Conservation (phyloP, 2,113 vertebrate species). For the Ceyx melanurus region DNA sequence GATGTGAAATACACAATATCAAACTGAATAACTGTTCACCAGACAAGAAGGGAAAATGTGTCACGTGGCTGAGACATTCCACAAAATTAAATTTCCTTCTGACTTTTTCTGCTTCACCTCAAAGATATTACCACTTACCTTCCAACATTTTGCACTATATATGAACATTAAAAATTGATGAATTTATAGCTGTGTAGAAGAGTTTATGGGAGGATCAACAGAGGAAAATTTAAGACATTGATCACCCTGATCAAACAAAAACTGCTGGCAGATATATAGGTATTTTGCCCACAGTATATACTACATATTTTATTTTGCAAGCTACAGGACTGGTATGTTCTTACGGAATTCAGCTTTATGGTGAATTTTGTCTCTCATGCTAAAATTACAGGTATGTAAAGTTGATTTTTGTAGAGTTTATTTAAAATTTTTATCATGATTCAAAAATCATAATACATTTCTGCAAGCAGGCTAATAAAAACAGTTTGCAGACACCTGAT, state of each 20-base stretch:
- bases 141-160: background rate
- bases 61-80: background rate
- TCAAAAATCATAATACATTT: background rate
- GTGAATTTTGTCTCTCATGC: background rate
- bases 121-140: background rate
- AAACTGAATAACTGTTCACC: background rate
- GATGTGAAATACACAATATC: background rate
- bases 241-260: background rate
- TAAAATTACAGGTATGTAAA: background rate
- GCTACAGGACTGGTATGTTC: background rate
- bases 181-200: background rate
- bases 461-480: background rate
- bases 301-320: background rate
- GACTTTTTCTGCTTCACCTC: background rate
- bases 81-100: background rate
- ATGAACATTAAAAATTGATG: background rate
- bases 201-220: background rate
- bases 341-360: background rate
- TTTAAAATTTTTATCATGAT: background rate
- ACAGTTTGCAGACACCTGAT: background rate
- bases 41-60: background rate
- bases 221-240: background rate
- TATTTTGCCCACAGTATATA: background rate
- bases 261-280: accelerated
- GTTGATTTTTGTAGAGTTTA: background rate